phyloP scores from a whole-genome alignment of 1,140 invertebrate species.

The Microplitis mediator region DNA sequence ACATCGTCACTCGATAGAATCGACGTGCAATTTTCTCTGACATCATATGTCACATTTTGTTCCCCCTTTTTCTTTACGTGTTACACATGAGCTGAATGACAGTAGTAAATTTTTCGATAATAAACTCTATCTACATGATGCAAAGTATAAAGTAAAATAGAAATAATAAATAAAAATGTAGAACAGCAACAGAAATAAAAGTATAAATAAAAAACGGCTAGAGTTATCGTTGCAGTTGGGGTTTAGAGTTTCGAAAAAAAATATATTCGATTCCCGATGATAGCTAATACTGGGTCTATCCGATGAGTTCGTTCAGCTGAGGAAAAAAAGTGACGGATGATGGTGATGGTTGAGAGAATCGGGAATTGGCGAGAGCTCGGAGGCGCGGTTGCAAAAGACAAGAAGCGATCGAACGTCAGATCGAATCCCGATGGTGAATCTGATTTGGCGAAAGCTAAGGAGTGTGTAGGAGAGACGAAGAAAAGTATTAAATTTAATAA shows the following conservation, averaged over 20 bases:
- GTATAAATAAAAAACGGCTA: not conserved
- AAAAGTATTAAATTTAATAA: too few relatives aligned
- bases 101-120: not conserved
- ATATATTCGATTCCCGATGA: not conserved
- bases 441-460: conserved; percentile 55
- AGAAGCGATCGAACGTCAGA: conserved; percentile 56
- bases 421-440: conserved; percentile 55
- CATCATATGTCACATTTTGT: conserved; percentile 8
- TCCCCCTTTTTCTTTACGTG: not conserved
- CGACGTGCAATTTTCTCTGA: conserved; percentile 13
- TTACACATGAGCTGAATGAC: not conserved
- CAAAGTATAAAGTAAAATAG: not conserved
- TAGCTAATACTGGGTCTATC: not conserved
- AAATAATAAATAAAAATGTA: not conserved
- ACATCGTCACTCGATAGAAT: conserved; percentile 15
- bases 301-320: not conserved
- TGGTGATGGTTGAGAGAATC: conserved; percentile 8
- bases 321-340: conserved; percentile 4
- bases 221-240: not conserved
- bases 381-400: conserved; percentile 31
- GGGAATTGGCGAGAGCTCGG: not conserved
- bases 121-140: not conserved
- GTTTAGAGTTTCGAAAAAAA: not conserved
- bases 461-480: conserved; percentile 13
- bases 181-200: too few relatives aligned